These are phyloP conservation scores for Oostethus manadensis DNA, from an alignment of 2,113 vertebrate genomes.

Conservation along the genomic window DNA sequence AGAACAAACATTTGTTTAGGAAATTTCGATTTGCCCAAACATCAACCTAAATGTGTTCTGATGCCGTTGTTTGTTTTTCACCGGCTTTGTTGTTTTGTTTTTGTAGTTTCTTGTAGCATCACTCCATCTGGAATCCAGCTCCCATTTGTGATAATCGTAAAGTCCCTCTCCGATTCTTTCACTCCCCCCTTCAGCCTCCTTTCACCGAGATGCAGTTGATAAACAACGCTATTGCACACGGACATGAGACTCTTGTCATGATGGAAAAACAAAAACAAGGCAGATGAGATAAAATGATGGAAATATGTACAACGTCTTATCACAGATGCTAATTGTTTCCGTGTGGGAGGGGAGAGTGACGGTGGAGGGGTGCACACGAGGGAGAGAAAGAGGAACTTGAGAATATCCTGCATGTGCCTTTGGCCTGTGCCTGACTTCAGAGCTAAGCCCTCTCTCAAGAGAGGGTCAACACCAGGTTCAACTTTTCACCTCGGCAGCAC, in stretches of 20 bases:
- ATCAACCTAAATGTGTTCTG: constrained; percentile 55
- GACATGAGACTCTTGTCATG: constrained; percentile 58
- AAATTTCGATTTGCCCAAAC: constrained; percentile 20
- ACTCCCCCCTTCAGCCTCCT: constrained; percentile 31
- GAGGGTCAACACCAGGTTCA: constrained; percentile 69
- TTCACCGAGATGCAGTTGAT: constrained; percentile 63
- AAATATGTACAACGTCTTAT: constrained; percentile 73
- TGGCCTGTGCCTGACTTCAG: constrained; percentile 66
- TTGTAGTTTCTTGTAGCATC: constrained; percentile 68
- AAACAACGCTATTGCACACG: constrained; percentile 55
- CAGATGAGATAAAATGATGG: constrained; percentile 54
- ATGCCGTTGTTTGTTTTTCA: constrained; percentile 34
- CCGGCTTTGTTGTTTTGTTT: constrained; percentile 50
- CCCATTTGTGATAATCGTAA: constrained; percentile 64
- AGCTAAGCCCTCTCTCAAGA: constrained; percentile 64
- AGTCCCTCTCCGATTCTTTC: constrained; percentile 54
- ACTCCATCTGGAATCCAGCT: constrained; percentile 68
- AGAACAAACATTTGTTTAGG: constrained; percentile 15
- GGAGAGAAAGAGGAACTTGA: constrained; percentile 63
- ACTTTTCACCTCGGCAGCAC: constrained; percentile 68
- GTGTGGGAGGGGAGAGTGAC: constrained; percentile 39
- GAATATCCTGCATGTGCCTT: constrained; percentile 67
- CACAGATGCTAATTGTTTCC: constrained; percentile 68
- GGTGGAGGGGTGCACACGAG: constrained; percentile 35
- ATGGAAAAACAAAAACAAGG: constrained; percentile 52